A percentile compares a stretch with the other conserved stretches of the same genome.
phyloP scores from a whole-genome alignment of 2,113 vertebrate genomes.

The Aix galericulata region DNA sequence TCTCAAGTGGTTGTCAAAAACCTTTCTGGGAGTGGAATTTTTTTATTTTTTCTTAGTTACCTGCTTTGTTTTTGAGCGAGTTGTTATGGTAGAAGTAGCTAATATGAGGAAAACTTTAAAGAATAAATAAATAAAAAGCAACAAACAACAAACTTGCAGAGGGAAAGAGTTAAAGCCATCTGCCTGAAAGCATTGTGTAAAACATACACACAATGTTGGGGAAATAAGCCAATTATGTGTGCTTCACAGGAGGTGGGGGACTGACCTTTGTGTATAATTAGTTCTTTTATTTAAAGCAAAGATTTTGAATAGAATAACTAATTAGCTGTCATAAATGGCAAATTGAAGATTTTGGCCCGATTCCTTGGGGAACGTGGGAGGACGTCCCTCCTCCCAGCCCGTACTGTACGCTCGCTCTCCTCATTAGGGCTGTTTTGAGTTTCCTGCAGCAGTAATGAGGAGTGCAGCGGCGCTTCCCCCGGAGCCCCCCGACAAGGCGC shows the following conservation, averaged over 20 bases:
- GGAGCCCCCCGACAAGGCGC: constrained; percentile 85
- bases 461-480: constrained; percentile 78
- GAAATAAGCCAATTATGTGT: constrained; percentile 87
- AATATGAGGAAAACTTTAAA: background rate
- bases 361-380: constrained; percentile 80
- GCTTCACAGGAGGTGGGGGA: constrained; percentile 84
- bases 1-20: background rate
- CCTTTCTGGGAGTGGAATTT: background rate
- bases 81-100: background rate
- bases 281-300: constrained; percentile 94
- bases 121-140: background rate
- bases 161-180: constrained; percentile 79
- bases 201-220: constrained; percentile 79
- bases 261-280: constrained; percentile 93
- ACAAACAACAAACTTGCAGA: constrained; percentile 33
- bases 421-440: constrained; percentile 90
- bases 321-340: constrained; percentile 94
- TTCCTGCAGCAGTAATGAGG: constrained; percentile 82
- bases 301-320: constrained; percentile 92
- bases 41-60: background rate
- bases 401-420: constrained; percentile 67
- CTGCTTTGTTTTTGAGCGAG: background rate
- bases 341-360: constrained; percentile 89
- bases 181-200: constrained; percentile 81
- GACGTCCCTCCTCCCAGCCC: constrained; percentile 72